These are phyloP conservation scores for Protobothrops flavoviridis DNA, from an alignment of 2,113 vertebrate genomes.

Conservation along the genomic window DNA sequence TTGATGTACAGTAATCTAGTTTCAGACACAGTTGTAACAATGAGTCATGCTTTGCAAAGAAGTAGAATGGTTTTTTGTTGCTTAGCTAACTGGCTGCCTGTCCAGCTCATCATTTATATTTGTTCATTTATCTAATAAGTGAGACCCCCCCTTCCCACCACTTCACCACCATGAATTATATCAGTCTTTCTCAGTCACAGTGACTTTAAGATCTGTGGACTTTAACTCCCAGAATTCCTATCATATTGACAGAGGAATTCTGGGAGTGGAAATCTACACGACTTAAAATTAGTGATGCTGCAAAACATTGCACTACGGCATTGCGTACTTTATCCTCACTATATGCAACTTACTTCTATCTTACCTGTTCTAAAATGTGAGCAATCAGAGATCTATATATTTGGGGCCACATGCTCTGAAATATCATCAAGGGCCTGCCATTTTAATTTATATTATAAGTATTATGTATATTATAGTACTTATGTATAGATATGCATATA, in stretches of 20 bases:
- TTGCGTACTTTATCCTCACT: background rate
- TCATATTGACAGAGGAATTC: background rate
- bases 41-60: constrained; percentile 19
- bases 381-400: constrained; percentile 30
- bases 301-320: background rate
- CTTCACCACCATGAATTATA: background rate
- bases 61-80: constrained; percentile 13
- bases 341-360: constrained; percentile 22
- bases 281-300: background rate
- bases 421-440: constrained; percentile 26
- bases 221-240: background rate
- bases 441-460: background rate
- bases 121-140: constrained; percentile 9
- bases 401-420: constrained; percentile 21
- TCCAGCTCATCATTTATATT: constrained; percentile 5
- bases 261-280: background rate
- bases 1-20: background rate
- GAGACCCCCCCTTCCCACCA: background rate
- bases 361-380: constrained; percentile 11
- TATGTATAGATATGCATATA: background rate
- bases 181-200: background rate
- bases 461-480: background rate
- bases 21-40: background rate
- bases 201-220: background rate
- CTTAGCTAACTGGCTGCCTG: background rate